Evolutionary conservation across 2,888 invertebrate genomes (phyloP).

Genomic region (Ophion obscuratus): DNA sequence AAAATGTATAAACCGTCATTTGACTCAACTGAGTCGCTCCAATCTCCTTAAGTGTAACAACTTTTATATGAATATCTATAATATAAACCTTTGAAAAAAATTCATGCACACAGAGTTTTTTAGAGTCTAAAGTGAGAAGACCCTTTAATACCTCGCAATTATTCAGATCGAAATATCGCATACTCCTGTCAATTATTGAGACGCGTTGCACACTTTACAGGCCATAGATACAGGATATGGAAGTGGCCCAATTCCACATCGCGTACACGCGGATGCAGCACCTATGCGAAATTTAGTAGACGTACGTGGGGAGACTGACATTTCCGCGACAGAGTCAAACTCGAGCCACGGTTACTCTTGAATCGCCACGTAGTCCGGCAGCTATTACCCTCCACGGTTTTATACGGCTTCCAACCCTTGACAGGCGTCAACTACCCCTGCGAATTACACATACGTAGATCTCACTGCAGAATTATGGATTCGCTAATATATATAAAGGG

Average conservation of each 20-base stretch:
- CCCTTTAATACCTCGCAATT: neutral
- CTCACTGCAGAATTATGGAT: constrained; percentile 32
- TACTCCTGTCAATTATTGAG: neutral
- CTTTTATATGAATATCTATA: no score
- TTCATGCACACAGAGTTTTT: no score
- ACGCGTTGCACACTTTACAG: neutral
- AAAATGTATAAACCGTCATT: no score
- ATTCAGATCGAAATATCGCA: neutral
- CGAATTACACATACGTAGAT: neutral
- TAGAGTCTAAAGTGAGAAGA: no score
- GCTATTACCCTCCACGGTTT: constrained; percentile 46
- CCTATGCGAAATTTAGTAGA: constrained; percentile 42
- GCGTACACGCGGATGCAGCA: constrained; percentile 1
- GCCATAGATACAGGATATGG: neutral
- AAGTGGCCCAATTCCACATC: constrained; percentile 24
- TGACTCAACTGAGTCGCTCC: no score
- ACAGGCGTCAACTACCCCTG: constrained; percentile 5
- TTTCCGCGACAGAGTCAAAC: constrained; percentile 26
- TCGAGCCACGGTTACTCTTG: constrained; percentile 44
- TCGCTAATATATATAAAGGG: neutral
- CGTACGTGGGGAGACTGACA: constrained; percentile 40
- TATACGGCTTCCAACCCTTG: constrained; percentile 38
- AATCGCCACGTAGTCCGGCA: constrained; percentile 57
- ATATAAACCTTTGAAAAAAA: no score
- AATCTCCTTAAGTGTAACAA: no score